Percentiles rank a stretch among this genome's conserved stretches.
Conservation (phyloP, 2,797 vertebrate species). For the Darevskia mixta region DNA sequence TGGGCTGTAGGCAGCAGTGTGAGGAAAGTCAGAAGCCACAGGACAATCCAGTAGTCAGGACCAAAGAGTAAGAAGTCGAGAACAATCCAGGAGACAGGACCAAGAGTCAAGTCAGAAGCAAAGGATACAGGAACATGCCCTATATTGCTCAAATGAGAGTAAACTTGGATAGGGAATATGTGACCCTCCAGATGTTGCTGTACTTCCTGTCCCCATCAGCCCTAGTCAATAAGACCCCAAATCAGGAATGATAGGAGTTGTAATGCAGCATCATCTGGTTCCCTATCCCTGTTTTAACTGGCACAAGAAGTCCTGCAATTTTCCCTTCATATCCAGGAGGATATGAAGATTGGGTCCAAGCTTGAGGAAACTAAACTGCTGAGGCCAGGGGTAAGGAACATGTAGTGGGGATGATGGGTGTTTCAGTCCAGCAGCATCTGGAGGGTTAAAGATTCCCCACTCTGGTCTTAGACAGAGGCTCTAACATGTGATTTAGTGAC, state of each 20-base stretch:
- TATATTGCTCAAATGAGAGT: background rate
- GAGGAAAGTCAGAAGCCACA: background rate
- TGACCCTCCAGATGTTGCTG: background rate
- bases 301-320: background rate
- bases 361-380: no score
- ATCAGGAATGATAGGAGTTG: background rate
- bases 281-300: background rate
- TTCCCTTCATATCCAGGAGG: background rate
- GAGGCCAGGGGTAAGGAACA: no score
- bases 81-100: no score
- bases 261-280: background rate
- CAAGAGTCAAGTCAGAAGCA: no score
- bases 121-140: background rate
- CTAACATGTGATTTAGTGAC: no score
- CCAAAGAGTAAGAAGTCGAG: no score
- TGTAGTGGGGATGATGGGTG: no score
- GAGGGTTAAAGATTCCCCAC: no score
- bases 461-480: no score
- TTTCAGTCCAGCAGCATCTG: no score
- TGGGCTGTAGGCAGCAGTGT: background rate
- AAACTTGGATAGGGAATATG: background rate
- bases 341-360: background rate
- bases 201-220: background rate
- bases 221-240: background rate
- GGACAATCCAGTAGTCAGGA: no score